phyloP scores from a whole-genome alignment of 23 tunicate species.

The Botrylloides violaceus region DNA sequence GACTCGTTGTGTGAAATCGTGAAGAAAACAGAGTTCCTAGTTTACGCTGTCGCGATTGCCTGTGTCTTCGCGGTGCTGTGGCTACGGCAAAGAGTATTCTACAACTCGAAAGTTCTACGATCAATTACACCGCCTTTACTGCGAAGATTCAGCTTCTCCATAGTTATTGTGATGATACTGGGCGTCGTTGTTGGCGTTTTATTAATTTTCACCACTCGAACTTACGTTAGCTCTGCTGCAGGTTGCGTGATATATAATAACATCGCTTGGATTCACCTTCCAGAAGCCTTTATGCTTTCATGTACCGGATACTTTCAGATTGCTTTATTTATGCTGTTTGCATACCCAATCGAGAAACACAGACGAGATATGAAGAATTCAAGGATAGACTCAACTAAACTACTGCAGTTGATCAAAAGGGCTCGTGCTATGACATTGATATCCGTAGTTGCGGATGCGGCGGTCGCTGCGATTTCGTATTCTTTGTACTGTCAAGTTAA shows the following conservation, averaged over 20 bases:
- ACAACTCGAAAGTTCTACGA: conserved; percentile 20
- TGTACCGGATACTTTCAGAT: conserved; percentile 41
- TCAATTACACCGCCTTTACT: conserved; percentile 15
- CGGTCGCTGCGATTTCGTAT: conserved; percentile 11
- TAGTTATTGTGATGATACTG: conserved; percentile 37
- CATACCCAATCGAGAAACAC: conserved; percentile 39
- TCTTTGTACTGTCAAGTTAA: background rate
- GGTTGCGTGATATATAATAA: conserved; percentile 37
- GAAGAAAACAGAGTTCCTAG: conserved; percentile 22
- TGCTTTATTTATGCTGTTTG: conserved; percentile 38
- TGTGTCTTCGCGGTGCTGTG: conserved; percentile 54
- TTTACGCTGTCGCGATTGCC: conserved; percentile 36
- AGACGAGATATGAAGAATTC: background rate
- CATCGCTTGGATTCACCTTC: conserved; percentile 34
- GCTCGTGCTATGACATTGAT: conserved; percentile 29
- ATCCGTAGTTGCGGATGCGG: conserved; percentile 22
- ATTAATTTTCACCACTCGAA: conserved; percentile 29
- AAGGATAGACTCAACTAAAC: background rate
- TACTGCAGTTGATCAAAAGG: conserved; percentile 26
- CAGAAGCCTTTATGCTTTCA: conserved; percentile 39
- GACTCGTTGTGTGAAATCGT: conserved; percentile 7
- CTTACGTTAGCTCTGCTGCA: conserved; percentile 13
- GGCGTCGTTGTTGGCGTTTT: conserved; percentile 26
- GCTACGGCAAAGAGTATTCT: conserved; percentile 58
- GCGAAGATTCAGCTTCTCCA: conserved; percentile 27